Conservation (phyloP, 1,140 invertebrate genomes). For the Heliconius hermathena region DNA sequence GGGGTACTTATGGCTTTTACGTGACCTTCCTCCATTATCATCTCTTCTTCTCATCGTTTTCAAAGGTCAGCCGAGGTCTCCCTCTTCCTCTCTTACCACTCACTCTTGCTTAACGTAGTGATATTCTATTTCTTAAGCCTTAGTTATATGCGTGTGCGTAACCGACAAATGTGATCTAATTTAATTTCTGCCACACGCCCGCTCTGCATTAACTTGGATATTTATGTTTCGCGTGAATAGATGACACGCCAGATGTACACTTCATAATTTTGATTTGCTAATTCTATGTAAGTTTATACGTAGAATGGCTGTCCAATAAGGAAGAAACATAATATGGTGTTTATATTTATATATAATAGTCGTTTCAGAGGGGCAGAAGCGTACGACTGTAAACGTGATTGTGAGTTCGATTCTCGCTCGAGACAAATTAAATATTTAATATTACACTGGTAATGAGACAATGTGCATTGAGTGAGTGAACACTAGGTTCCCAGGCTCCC, state of each 20-base stretch:
- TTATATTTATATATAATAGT: no score
- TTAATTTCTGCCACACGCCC: conserved; percentile 17
- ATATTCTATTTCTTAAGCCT: no score
- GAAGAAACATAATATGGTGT: not conserved
- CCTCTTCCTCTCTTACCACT: no score
- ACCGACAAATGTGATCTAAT: not conserved
- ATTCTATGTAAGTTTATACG: not conserved
- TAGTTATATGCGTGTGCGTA: not conserved
- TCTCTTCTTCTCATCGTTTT: no score
- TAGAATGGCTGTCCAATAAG: not conserved
- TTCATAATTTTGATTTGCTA: not conserved
- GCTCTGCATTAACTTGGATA: conserved; percentile 9
- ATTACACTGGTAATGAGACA: not conserved
- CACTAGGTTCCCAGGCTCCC: not conserved
- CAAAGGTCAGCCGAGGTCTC: no score
- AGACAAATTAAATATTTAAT: not conserved
- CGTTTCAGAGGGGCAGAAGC: no score
- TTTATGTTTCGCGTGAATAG: conserved; percentile 9
- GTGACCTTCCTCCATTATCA: no score
- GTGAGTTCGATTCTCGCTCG: no score
- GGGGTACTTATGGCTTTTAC: no score
- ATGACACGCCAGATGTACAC: not conserved
- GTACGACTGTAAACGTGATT: no score
- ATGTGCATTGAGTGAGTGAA: not conserved
- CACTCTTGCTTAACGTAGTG: no score